Evolutionary conservation across 2,797 vertebrate species (phyloP).

Genomic region (Chrosomus eos): DNA sequence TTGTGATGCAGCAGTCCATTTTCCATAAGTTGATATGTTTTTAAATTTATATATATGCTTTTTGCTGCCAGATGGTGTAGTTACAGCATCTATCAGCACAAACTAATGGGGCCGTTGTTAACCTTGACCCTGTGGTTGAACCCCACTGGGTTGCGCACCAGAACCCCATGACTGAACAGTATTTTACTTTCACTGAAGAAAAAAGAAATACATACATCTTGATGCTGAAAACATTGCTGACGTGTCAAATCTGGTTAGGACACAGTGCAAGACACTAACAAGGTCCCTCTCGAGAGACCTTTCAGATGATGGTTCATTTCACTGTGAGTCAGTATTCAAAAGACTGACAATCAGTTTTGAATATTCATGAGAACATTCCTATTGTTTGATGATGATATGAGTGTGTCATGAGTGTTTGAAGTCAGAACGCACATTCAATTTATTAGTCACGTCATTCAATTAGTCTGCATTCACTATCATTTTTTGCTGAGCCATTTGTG

Average conservation of each 20-base stretch:
- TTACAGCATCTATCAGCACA: too few relatives aligned
- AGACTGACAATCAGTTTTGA: constrained; percentile 10
- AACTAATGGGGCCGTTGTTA: too few relatives aligned
- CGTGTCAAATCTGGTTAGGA: background rate
- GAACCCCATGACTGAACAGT: background rate
- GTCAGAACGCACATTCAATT: constrained; percentile 19
- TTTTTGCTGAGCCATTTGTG: constrained; percentile 29
- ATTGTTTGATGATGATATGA: constrained; percentile 29
- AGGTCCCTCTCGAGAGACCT: constrained; percentile 5
- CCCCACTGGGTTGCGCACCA: too few relatives aligned
- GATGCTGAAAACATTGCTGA: background rate
- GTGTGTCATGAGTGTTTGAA: constrained; percentile 22
- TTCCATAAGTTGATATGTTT: too few relatives aligned
- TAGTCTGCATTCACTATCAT: background rate
- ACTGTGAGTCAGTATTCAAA: constrained; percentile 20
- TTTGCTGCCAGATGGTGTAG: too few relatives aligned
- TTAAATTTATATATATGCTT: too few relatives aligned
- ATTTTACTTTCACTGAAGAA: background rate
- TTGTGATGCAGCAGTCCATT: background rate
- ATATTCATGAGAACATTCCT: constrained; percentile 41
- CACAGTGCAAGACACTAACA: background rate
- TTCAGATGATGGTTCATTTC: constrained; percentile 18
- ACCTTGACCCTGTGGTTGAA: too few relatives aligned
- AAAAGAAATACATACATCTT: background rate
- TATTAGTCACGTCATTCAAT: constrained; percentile 25